Evolutionary conservation across 2,888 invertebrate species (phyloP), one percentile per base, ranked within the genome.

Genomic region (Hemithea aestivaria): DNA sequence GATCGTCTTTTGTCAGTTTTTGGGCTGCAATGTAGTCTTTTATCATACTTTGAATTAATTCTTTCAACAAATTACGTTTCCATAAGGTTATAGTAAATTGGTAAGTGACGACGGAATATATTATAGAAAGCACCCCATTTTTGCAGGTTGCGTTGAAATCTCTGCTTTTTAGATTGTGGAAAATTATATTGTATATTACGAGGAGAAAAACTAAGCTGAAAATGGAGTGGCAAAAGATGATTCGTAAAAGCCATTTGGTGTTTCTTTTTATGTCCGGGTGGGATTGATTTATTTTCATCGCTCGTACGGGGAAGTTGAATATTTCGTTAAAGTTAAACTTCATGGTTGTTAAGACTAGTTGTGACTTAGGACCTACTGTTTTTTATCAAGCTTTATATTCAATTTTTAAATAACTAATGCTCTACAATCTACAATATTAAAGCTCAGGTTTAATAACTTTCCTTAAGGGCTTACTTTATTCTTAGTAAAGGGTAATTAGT

Each of bases 31-130:
- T 36, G 28, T 57, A 77, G 43, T 76, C 73, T 3, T 30, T 35
- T n/a, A 67, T 60, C 2, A 75, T 48, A 2, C 40, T 30, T 1
- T 45, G 37, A 0, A 75, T 62, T 2, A 77, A 24, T 0, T 42
- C 40, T 2, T 31, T 24, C 0, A 73, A 12, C 2, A 27, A 1
- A 0, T 52, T 35, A 25, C 58, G 62, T 32, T 69, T 53, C 20
- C 33, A 40, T 1, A 65, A 4, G 22, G 71, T 36, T 1, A 67
- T 34, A 4, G 6, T 10, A 20, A 50, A 53, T 7, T 51, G 40
- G 6, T 47, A 37, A 0, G 52, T 26, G 0, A 50, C 34, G 0
- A 45, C 48, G 0, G 43, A 0, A 9, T 44, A 60, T 0, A 62
- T 24, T 0, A 58, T 10, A 0, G 20, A 9, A 0, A 63, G 1